Base-by-base conservation (phyloP, 2,113 vertebrate species). In the Irena cyanogastra region DNA sequence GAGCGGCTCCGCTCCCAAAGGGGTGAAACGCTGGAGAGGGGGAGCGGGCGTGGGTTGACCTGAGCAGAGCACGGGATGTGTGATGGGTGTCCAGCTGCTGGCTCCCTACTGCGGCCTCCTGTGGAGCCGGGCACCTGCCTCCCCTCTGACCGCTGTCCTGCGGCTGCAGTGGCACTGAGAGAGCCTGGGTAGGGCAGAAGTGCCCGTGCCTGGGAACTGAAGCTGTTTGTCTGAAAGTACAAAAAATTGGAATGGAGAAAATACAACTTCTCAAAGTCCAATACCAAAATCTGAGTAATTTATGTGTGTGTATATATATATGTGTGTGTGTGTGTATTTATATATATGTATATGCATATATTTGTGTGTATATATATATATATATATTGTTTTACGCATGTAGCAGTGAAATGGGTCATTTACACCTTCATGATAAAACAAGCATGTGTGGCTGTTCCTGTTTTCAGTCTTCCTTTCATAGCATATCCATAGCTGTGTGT, bases 381-480 rank as follows among this genome's bases (percentile, higher is more conserved):
- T 1, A 1, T 13, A 13, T 41, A 41, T 12, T 41, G 6, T 47
- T 10, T 41, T 28, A 27, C 0, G 0, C 0, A 0, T 30, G n/a
- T 31, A 11, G 33, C 10, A 7, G 19, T 11, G 53, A 37, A 68
- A 22, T 1, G 2, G 20, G 4, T 31, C 0, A 0, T 65, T 90
- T n/a, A 20, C 16, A 5, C 37, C 11, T 52, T 89, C 13, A 0
- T 9, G 15, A n/a, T 54, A 5, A 68, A 87, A 59, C 56, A 64
- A 17, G 20, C 10, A 2, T 0, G 3, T 10, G 23, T 16, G 37
- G 16, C 28, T 30, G 13, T 18, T 27, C 16, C 60, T n/a, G n/a
- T 53, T 79, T 53, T 35, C 39, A 74, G 14, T 16, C 39, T 30
- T 80, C 45, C 13, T 70, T 79, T 50, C 28, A 0, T 3, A 7